These are phyloP conservation scores for Mionectes olivaceus DNA, from an alignment of 2,797 vertebrate genomes.

Conservation along the genomic window DNA sequence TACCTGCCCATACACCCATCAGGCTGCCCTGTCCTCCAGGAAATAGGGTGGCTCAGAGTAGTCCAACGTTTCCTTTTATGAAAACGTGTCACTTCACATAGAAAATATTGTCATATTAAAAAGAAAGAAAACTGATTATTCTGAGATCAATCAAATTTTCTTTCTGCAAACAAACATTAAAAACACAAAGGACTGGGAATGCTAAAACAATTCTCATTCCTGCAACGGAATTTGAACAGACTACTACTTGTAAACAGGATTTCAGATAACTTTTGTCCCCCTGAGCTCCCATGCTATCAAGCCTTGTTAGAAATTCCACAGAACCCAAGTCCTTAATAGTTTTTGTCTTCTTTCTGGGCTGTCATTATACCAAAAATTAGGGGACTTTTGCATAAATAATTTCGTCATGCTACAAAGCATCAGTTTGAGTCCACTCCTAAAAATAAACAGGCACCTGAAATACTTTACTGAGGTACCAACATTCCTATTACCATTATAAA, in stretches of 20 bases:
- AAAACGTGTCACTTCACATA: not conserved
- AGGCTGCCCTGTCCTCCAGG: not conserved
- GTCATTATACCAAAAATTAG: not conserved
- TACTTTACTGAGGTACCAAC: not conserved
- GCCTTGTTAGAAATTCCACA: not conserved
- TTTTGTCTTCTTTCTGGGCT: not conserved
- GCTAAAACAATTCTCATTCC: not conserved
- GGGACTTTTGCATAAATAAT: not conserved
- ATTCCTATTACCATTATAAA: not conserved
- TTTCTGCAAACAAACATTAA: not conserved
- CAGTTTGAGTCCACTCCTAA: not conserved
- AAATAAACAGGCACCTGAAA: not conserved
- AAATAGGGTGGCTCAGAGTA: not conserved
- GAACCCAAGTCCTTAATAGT: not conserved
- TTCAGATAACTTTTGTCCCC: not conserved
- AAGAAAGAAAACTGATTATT: not conserved
- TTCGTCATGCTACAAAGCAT: not conserved
- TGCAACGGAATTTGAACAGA: not conserved
- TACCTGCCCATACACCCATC: accelerated
- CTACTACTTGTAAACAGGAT: not conserved
- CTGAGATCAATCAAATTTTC: not conserved
- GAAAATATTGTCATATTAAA: not conserved
- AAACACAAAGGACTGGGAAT: not conserved
- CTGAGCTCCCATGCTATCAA: not conserved
- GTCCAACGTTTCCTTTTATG: not conserved